Evolutionary conservation across 1,140 invertebrate species (phyloP), one percentile per base, ranked within the genome.

Genomic region (Listronotus oregonensis): DNA sequence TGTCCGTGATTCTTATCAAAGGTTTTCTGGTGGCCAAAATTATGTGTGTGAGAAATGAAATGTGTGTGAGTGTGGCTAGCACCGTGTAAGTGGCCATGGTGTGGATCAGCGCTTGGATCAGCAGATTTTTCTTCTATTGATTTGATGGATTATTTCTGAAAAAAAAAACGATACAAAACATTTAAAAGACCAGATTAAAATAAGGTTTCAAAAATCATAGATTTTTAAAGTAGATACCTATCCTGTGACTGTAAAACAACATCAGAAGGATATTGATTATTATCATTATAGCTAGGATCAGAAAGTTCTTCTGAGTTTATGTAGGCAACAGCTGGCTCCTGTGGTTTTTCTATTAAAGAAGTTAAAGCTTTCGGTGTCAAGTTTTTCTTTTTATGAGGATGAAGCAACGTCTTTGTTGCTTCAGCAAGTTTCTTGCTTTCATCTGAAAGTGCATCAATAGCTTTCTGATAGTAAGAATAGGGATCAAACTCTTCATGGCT

Each of bases 71-170:
- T 50, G 15, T 50, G 50, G 17, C 51, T 32, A 17, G 9, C 32
- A 17, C 32, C 8, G 34, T 65, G 63, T 32, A 31, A 31, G 39
- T 58, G 54, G 18, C 11, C 8, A 37, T 10, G 34, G 34, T 37
- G 34, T 12, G 34, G 34, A 37, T 37, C 7, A 37, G 34, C 34
- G 15, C 34, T 27, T 46, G 39, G 63, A 32, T 47, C 32, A 17
- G 56, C 63, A 43, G 63, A 64, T 40, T 64, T 64, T 21, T 46
- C 51, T 42, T 47, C 31, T 6, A 21, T 18, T 9, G 9, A 21
- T 5, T 7, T 6, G 7, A 5, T 21, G 17, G 17, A 9, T 3
- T 27, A 12, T 10, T 49, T 12, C 46, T 49, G 11, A 49, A 49
- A 49, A 1, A 21, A 49, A 49, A 6, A 27, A 6, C 3, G 1